phyloP scores from a whole-genome alignment of 2,888 invertebrate species.

The Subacronicta megacephala region DNA sequence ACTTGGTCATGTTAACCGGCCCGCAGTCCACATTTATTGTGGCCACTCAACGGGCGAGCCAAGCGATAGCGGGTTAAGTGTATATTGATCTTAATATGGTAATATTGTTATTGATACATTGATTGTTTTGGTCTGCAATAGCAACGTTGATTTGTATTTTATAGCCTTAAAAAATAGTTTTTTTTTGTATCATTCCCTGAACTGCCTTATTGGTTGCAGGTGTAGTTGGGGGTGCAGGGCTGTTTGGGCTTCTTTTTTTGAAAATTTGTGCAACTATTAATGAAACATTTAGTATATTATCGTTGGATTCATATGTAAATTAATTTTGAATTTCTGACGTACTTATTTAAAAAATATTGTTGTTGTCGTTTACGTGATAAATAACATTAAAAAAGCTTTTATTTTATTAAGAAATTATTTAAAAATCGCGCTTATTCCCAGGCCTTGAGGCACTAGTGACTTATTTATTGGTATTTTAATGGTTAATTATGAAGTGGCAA shows the following conservation, averaged over 20 bases:
- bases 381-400: neutral
- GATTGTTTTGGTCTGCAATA: conserved; percentile 2
- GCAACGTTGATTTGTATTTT: too few species aligned
- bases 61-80: conserved; percentile 48
- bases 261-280: too few species aligned
- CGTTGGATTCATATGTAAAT: too few species aligned
- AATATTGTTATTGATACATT: conserved; percentile 28
- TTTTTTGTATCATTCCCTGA: too few species aligned
- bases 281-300: too few species aligned
- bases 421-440: conserved; percentile 10
- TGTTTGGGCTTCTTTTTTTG: too few species aligned
- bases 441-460: conserved; percentile 27
- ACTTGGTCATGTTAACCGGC: conserved; percentile 27
- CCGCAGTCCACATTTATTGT: conserved; percentile 41
- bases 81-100: conserved; percentile 25
- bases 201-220: too few species aligned
- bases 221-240: too few species aligned
- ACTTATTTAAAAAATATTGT: too few species aligned
- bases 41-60: conserved; percentile 46
- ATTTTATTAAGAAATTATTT: neutral
- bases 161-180: too few species aligned
- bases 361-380: too few species aligned
- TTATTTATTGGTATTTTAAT: conserved; percentile 29
- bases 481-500: conserved; percentile 44
- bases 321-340: too few species aligned